phyloP scores from a whole-genome alignment of 2,888 invertebrate genomes.

The Agriopis marginaria region DNA sequence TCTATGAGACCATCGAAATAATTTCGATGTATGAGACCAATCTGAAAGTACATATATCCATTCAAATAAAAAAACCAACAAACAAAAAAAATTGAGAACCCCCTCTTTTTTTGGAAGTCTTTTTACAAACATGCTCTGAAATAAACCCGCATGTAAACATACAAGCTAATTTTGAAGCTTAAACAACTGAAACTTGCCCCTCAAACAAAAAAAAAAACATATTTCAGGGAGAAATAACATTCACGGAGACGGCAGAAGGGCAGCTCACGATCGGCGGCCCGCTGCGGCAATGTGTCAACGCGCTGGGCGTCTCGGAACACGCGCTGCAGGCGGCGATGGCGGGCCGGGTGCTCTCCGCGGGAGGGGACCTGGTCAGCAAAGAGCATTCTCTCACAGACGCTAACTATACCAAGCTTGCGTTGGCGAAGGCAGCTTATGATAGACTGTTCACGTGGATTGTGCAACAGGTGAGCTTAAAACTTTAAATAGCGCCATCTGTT shows the following conservation, averaged over 20 bases:
- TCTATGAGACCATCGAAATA: too few species aligned
- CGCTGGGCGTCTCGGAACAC: constrained; percentile 86
- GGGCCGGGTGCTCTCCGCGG: constrained; percentile 96
- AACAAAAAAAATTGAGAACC: too few species aligned
- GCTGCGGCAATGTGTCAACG: constrained; percentile 76
- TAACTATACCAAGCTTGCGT: constrained; percentile 95
- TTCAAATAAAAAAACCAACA: too few species aligned
- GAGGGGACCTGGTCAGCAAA: constrained; percentile 91
- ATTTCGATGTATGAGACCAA: too few species aligned
- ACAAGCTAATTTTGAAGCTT: too few species aligned
- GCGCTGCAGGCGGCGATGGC: constrained; percentile 92
- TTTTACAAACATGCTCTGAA: too few species aligned
- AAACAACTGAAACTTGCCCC: too few species aligned
- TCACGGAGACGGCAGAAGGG: constrained; percentile 87
- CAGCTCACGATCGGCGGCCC: constrained; percentile 85
- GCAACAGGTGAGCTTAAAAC: constrained; percentile 74
- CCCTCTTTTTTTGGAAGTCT: too few species aligned
- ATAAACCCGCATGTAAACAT: too few species aligned
- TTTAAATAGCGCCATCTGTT: constrained; percentile 26
- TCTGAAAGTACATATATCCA: too few species aligned
- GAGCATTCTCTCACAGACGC: constrained; percentile 95
- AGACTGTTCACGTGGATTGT: constrained; percentile 98
- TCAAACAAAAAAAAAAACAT: not conserved
- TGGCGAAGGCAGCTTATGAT: constrained; percentile 98
- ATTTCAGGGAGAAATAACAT: constrained; percentile 85